Conservation (phyloP, 2,888 invertebrate genomes). For the Hoplodrina ambigua region DNA sequence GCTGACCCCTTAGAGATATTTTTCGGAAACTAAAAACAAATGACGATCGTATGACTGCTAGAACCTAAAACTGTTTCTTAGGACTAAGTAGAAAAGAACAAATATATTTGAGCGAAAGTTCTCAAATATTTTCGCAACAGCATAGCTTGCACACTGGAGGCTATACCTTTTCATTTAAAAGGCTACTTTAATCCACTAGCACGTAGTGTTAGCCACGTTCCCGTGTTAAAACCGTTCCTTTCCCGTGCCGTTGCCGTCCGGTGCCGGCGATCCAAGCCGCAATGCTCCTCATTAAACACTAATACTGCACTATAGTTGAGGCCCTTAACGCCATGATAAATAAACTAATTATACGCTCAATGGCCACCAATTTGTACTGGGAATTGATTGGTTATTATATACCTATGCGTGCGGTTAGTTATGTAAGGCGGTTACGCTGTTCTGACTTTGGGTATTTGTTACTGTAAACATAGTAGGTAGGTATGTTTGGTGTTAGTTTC, state of each 20-base stretch:
- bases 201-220: neutral
- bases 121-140: neutral
- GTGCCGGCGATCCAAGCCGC: slow-evolving; percentile 46
- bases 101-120: too few species aligned
- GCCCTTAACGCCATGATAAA: slow-evolving; percentile 67
- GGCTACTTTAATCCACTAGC: slow-evolving; percentile 28
- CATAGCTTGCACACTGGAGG: neutral
- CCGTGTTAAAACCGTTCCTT: neutral
- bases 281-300: slow-evolving; percentile 68
- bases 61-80: too few species aligned
- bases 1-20: too few species aligned
- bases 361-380: slow-evolving; percentile 65
- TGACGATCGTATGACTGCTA: too few species aligned
- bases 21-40: too few species aligned
- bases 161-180: slow-evolving; percentile 10
- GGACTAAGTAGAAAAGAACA: too few species aligned
- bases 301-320: slow-evolving; percentile 62
- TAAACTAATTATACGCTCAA: slow-evolving; percentile 72
- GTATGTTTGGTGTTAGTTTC: slow-evolving; percentile 13
- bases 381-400: slow-evolving; percentile 66
- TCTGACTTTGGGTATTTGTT: slow-evolving; percentile 23
- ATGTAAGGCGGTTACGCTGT: slow-evolving; percentile 18
- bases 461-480: neutral
- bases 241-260: neutral
- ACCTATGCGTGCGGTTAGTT: slow-evolving; percentile 20